Evolutionary conservation across 2,888 invertebrate species (phyloP), one percentile per base, ranked within the genome.

Genomic region (Aproaerema taeniolella): DNA sequence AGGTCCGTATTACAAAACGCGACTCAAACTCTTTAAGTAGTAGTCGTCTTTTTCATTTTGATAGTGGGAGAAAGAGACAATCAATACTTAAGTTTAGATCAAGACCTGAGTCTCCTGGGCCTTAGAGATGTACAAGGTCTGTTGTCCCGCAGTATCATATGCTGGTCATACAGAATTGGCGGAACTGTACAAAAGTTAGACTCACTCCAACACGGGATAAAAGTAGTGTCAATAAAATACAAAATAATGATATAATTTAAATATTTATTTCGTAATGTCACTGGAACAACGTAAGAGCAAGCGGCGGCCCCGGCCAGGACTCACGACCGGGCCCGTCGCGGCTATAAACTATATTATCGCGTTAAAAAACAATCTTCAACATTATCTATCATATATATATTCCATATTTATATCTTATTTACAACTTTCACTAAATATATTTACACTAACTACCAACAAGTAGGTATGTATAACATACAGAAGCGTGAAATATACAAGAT

Each of bases 181-280:
- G n/a, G n/a, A n/a, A n/a, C n/a, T n/a, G n/a, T n/a, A n/a, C n/a
- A n/a, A n/a, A n/a, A n/a, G n/a, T n/a, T n/a, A n/a, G n/a, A n/a
- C n/a, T n/a, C n/a, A n/a, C n/a, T n/a, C n/a, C n/a, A n/a, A n/a
- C n/a, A n/a, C n/a, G n/a, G n/a, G n/a, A n/a, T n/a, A n/a, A n/a
- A n/a, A 7, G 20, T 20, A 7, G 20, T 20, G 24, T 5, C 20
- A 79, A 67, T 73, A 56, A 81, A 78, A 76, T 31, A 52, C 24
- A 50, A 40, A 46, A 37, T 63, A 31, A 13, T 38, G 80, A 81
- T 86, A 80, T 79, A 80, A 74, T 83, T 82, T 80, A 70, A 78
- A 81, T 85, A 81, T 85, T 85, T 85, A 83, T 83, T 83, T 75
- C 63, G 71, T 81, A 83, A 86, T 85, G 82, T 81, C 85, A 82